phyloP scores from a whole-genome alignment of 2,797 vertebrate genomes.

The Neoniphon sammara region DNA sequence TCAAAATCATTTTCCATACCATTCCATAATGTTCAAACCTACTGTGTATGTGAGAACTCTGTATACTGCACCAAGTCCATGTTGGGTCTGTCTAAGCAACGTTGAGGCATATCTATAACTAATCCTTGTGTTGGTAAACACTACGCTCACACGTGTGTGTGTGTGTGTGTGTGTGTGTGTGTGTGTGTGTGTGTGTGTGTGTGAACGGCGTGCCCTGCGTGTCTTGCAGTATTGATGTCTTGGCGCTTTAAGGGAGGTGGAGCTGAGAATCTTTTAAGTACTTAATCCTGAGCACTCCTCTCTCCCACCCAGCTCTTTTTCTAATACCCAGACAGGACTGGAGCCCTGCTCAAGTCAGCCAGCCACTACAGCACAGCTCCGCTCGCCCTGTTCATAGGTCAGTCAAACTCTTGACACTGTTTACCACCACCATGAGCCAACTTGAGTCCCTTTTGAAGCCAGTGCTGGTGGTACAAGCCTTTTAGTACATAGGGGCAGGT shows the following conservation, averaged over 20 bases:
- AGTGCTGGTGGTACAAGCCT: too few relatives aligned
- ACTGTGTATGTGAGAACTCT: conserved; percentile 1
- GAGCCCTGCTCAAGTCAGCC: conserved; percentile 42
- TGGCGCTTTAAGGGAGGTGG: conserved; percentile 56
- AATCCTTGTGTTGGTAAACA: conserved; percentile 59
- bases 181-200: not conserved
- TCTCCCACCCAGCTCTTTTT: conserved; percentile 45
- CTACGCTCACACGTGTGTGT: too few relatives aligned
- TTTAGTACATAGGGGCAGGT: too few relatives aligned
- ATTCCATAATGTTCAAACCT: conserved; percentile 33
- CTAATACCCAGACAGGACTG: conserved; percentile 63
- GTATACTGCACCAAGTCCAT: conserved; percentile 21
- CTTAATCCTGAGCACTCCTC: conserved; percentile 69
- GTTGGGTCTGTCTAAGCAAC: conserved; percentile 33
- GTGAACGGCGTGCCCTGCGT: conserved; percentile 3
- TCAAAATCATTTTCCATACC: conserved; percentile 12
- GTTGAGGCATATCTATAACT: conserved; percentile 57
- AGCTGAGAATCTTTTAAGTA: conserved; percentile 75
- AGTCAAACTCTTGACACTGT: conserved; percentile 29
- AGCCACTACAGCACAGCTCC: conserved; percentile 35
- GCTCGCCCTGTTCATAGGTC: conserved; percentile 33
- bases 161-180: conserved; percentile 15
- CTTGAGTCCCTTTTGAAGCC: not conserved
- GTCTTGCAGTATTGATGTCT: conserved; percentile 62
- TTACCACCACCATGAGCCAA: conserved; percentile 41